A percentile compares a stretch with the other conserved stretches of the same genome.
phyloP scores from a whole-genome alignment of 37 sponge, comb jelly and placozoan species.

The Chondrilla cf. caribensis region DNA sequence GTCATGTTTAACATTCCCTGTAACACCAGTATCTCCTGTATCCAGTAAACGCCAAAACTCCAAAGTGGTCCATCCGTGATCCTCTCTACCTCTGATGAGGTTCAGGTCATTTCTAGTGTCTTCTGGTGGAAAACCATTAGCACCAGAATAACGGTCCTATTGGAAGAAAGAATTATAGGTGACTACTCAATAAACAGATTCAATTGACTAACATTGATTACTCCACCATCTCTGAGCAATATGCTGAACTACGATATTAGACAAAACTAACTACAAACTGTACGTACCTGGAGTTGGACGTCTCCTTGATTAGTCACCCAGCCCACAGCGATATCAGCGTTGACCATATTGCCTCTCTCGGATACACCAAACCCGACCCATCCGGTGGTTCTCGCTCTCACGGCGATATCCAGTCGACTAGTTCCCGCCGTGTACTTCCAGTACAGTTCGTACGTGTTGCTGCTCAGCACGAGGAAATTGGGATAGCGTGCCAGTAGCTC shows the following conservation, averaged over 20 bases:
- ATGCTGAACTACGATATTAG: too few species aligned
- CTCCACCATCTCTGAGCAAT: too few species aligned
- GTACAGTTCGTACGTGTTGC: background rate
- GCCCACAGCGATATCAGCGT: background rate
- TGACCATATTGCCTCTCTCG: background rate
- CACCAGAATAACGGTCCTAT: background rate
- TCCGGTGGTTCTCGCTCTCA: background rate
- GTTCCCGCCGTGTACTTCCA: background rate
- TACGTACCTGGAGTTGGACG: background rate
- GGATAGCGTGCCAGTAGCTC: background rate
- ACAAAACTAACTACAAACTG: too few species aligned
- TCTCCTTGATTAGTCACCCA: background rate
- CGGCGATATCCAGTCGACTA: background rate
- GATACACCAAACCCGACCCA: conserved; percentile 8
- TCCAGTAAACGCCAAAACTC: conserved; percentile 15
- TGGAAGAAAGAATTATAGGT: background rate
- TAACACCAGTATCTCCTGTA: conserved; percentile 9
- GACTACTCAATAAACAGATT: too few species aligned
- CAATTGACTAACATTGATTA: too few species aligned
- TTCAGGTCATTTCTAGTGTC: conserved; percentile 45
- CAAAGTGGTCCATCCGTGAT: conserved; percentile 7
- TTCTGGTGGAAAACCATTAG: conserved; percentile 19
- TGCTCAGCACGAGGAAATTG: background rate
- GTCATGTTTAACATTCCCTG: background rate
- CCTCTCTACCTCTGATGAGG: background rate